A percentile compares a stretch with the other conserved stretches of the same genome.
phyloP scores from a whole-genome alignment of 2,113 vertebrate genomes.

The Helogale parvula region DNA sequence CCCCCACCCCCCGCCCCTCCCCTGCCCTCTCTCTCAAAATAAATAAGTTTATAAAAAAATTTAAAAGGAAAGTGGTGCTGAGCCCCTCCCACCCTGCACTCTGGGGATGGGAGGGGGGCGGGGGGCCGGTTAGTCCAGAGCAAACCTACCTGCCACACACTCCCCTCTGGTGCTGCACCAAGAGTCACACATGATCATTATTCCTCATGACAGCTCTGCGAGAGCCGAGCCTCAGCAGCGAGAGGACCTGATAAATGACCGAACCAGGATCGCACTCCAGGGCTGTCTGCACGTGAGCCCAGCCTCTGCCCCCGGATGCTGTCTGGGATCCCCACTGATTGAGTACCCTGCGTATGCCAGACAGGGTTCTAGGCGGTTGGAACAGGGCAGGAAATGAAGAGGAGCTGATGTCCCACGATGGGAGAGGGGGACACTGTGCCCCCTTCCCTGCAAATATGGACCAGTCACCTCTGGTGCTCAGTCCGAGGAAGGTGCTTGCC shows the following conservation, averaged over 20 bases:
- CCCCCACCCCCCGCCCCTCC: too few relatives aligned
- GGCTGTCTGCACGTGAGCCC: neutral
- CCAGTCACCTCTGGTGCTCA: neutral
- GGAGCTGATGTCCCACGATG: neutral
- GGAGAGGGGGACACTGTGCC: neutral
- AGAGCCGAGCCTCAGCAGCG: neutral
- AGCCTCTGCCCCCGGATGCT: neutral
- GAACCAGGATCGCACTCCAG: neutral
- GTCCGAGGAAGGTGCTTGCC: neutral
- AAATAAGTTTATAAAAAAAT: too few relatives aligned
- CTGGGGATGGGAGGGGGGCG: too few relatives aligned
- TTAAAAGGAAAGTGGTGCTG: neutral
- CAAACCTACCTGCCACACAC: neutral
- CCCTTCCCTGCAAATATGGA: rapidly evolving
- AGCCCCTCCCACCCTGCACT: neutral
- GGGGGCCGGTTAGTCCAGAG: neutral
- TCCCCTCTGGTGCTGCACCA: rapidly evolving
- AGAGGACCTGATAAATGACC: neutral
- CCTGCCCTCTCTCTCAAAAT: too few relatives aligned
- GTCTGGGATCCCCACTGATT: neutral
- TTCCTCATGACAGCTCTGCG: neutral
- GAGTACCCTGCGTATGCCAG: neutral
- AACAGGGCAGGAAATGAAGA: neutral
- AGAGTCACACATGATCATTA: rapidly evolving
- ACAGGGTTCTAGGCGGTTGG: neutral